These are phyloP conservation scores for Neodiprion pinetum DNA, from an alignment of 1,140 invertebrate genomes.

Conservation along the genomic window DNA sequence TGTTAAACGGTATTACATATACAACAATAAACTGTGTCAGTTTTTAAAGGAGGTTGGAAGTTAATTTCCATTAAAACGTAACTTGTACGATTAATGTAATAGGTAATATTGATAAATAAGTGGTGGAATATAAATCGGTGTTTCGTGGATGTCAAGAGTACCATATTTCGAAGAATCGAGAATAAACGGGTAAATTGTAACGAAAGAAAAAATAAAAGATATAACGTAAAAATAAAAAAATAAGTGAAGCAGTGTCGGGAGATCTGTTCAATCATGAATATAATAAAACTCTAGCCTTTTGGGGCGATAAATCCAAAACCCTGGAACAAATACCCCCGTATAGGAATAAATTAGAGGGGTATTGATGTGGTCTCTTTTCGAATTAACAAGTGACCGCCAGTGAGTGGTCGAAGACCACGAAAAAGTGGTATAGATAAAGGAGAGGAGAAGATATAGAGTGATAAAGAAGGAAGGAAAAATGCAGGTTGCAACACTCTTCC, in stretches of 20 bases:
- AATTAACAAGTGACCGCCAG: neutral
- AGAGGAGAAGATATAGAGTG: no score
- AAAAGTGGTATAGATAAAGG: slow-evolving; percentile 1
- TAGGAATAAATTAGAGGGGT: neutral
- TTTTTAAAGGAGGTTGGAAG: no score
- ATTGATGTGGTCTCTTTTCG: neutral
- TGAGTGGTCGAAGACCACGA: neutral
- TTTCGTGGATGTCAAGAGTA: no score
- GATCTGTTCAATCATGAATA: neutral
- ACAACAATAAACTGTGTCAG: no score
- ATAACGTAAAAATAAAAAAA: no score
- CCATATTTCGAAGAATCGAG: neutral
- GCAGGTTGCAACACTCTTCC: slow-evolving; percentile 75
- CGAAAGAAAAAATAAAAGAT: neutral
- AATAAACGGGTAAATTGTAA: neutral
- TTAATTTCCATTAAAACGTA: no score
- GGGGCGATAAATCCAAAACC: neutral
- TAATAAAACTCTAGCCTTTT: slow-evolving; percentile 1
- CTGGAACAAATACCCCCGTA: neutral
- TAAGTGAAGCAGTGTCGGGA: no score
- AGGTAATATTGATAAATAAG: no score
- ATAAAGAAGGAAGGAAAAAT: slow-evolving; percentile 48
- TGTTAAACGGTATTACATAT: no score
- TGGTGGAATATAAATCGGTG: no score
- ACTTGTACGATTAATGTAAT: no score